A percentile compares a stretch with the other conserved stretches of the same genome.
phyloP scores from a whole-genome alignment of 1,140 invertebrate genomes.

The Scylla paramamosain region DNA sequence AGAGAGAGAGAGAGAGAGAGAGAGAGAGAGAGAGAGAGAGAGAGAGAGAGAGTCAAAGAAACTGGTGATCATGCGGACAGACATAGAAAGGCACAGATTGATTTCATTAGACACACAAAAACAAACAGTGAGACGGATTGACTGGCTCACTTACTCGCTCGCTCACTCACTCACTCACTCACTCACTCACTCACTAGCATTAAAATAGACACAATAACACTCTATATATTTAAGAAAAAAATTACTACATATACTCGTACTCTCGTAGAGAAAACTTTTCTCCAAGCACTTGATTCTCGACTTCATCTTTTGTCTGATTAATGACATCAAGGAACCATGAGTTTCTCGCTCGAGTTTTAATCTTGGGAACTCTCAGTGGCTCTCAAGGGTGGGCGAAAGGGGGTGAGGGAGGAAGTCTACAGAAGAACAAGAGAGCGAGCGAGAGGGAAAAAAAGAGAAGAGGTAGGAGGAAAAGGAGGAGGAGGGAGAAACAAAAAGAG shows the following conservation, averaged over 20 bases:
- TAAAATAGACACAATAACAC: too few relatives aligned
- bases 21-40: too few relatives aligned
- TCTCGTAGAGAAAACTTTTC: background rate
- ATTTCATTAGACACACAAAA: too few relatives aligned
- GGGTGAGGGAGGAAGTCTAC: too few relatives aligned
- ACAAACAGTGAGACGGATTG: too few relatives aligned
- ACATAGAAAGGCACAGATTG: too few relatives aligned
- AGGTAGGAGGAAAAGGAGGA: background rate
- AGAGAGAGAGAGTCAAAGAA: too few relatives aligned
- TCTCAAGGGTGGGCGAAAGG: background rate
- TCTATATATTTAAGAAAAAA: background rate
- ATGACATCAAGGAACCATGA: background rate
- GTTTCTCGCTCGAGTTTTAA: background rate
- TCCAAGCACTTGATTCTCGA: background rate
- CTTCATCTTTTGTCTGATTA: slow-evolving; percentile 42
- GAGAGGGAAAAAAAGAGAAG: background rate
- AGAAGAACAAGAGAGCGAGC: background rate
- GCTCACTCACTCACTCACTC: too few relatives aligned
- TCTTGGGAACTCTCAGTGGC: background rate
- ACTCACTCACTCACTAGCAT: too few relatives aligned
- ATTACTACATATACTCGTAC: background rate
- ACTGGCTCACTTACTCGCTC: too few relatives aligned
- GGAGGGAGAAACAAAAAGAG: background rate
- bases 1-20: too few relatives aligned
- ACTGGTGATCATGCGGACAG: too few relatives aligned